Evolutionary conservation across 2,113 vertebrate genomes (phyloP), one percentile per base, ranked within the genome.

Genomic region (Oceanites oceanicus): DNA sequence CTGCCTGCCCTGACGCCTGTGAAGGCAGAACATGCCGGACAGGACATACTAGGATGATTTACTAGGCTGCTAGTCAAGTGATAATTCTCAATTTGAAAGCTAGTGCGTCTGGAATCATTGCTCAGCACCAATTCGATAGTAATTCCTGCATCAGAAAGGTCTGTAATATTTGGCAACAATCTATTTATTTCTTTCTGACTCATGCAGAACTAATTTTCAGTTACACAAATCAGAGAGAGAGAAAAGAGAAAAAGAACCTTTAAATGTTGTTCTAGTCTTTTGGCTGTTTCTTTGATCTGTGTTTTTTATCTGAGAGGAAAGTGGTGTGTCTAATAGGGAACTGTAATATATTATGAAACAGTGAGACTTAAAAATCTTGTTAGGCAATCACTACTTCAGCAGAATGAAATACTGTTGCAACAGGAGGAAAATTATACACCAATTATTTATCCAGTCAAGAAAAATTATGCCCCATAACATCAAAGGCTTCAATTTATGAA

Each of bases 211-310:
- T 66, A 92, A 76, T 96, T 85, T 89, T 90, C 81, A 86, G 87
- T 94, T 91, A 76, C 63, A 93, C 63, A 86, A 92, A 97, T 91
- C 87, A 95, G 61, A 92, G 40, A 47, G 9, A 8, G 7, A 75
- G 34, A 86, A 85, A 88, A 88, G n/a, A 47, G 56, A 29, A 13
- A 40, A 59, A 86, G 78, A 75, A 20, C 10, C 7, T 66, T 86
- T 78, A 68, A 76, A 75, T 81, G 36, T 86, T 97, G 77, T 67
- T 96, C 44, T 40, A 97, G 93, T 96, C 90, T 85, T 96, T 96
- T 80, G 67, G 59, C 67, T 40, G 61, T 96, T 92, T 93, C 95
- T 96, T 97, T 96, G 86, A 90, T 94, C 91, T 44, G 0, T 80
- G 15, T 65, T 76, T 96, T 94, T 95, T 77, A 92, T 97, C 92